Evolutionary conservation across 1,140 invertebrate genomes (phyloP), one percentile per base, ranked within the genome.

Genomic region (Belonocnema kinseyi): DNA sequence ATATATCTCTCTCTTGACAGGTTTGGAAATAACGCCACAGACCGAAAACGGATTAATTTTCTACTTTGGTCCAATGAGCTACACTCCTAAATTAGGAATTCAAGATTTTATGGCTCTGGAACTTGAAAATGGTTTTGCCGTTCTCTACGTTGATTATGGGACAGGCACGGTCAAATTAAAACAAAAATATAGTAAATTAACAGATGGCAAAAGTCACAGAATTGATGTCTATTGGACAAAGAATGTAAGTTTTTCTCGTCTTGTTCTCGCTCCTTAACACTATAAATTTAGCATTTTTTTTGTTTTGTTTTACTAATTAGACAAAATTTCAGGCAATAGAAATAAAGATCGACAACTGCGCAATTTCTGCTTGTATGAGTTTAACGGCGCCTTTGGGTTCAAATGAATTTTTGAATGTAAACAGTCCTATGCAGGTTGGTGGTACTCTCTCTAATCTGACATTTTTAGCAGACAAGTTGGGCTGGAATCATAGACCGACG

Each of bases 81-180:
- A 92, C 72, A 94, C 93, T 84, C 90, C 92, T 0, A 88, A 93
- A 73, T 86, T 95, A 19, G 90, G 92, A 66, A 91, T 96, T 50
- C 92, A 94, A 93, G 98, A 99, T 93, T 99, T 99, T 87, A 95
- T 99, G 90, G 95, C 97, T 0, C 83, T 99, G 54, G 97, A 99
- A 89, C 90, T 99, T 33, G 91, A 93, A n/a, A 93, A 96, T 74
- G 97, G 98, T 13, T 96, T 93, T 86, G 97, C 97, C 1, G 92
- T 96, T 1, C 91, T 99, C 0, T 94, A 96, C n/a, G 93, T 99
- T 14, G 96, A 99, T 91, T 98, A 98, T 91, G 98, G 98, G 4
- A 94, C 96, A 0, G 97, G 97, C 2, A 96, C 95, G 1, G 92
- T 93, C 1, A 90, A 92, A 81, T 88, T 97, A 5, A 94, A 96